phyloP scores from a whole-genome alignment of 2,888 invertebrate genomes.

The Trachelus tabidus region DNA sequence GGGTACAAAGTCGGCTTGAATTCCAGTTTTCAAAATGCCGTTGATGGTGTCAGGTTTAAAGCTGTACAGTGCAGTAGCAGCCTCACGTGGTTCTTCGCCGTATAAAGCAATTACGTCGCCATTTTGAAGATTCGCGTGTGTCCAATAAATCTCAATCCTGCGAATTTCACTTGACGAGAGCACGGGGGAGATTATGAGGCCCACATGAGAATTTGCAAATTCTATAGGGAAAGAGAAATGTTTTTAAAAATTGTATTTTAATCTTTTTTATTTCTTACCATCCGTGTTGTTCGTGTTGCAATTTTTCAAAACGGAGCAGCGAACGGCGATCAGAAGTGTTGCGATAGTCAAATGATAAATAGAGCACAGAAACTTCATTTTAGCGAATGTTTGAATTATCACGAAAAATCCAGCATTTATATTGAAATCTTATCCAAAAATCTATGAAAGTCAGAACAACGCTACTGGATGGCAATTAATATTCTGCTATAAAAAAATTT shows the following conservation, averaged over 20 bases:
- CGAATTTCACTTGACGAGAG: slow-evolving; percentile 35
- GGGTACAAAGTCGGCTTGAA: slow-evolving; percentile 41
- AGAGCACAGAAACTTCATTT: neutral
- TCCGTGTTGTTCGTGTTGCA: neutral
- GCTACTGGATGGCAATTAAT: neutral
- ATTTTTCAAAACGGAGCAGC: neutral
- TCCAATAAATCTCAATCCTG: slow-evolving; percentile 53
- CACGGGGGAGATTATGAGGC: slow-evolving; percentile 51
- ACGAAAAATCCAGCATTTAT: neutral
- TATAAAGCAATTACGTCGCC: slow-evolving; percentile 45
- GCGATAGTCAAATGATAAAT: neutral
- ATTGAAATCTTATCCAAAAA: neutral
- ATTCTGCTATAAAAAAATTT: neutral
- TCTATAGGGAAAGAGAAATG: slow-evolving; percentile 23
- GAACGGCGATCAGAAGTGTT: neutral
- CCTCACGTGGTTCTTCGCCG: slow-evolving; percentile 23
- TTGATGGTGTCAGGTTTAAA: slow-evolving; percentile 30
- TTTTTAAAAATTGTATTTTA: neutral
- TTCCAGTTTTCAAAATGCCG: slow-evolving; percentile 44
- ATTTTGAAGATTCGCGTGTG: slow-evolving; percentile 33
- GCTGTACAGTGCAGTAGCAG: slow-evolving; percentile 9
- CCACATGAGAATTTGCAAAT: slow-evolving; percentile 37
- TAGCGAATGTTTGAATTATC: neutral
- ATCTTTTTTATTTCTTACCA: neutral
- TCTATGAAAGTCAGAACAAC: neutral